Evolutionary conservation across 2,113 vertebrate genomes (phyloP).

Genomic region (Gymnarchus niloticus): DNA sequence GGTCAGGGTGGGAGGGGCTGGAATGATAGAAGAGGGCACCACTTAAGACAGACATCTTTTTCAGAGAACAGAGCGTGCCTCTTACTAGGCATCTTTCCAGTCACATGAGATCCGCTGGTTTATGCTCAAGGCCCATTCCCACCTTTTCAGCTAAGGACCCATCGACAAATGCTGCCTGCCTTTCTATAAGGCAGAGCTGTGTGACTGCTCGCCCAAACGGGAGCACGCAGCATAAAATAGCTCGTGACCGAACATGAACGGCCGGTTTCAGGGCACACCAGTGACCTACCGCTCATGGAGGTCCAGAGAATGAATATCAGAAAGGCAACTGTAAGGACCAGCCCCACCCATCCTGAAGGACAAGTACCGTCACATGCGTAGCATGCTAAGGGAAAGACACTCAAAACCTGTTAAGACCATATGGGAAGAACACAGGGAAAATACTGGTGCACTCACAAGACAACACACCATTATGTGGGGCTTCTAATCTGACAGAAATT

Average conservation of each 20-base stretch:
- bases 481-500: constrained; percentile 37
- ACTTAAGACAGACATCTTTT: background rate
- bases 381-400: background rate
- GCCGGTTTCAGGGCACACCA: background rate
- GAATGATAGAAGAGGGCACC: background rate
- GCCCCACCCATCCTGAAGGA: background rate
- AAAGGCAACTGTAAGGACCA: background rate
- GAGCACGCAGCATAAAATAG: background rate
- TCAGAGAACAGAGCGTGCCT: background rate
- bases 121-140: background rate
- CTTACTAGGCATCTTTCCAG: background rate
- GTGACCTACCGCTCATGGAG: background rate
- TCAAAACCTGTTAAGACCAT: background rate
- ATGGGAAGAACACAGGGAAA: background rate
- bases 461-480: constrained; percentile 47
- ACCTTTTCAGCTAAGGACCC: background rate
- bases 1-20: background rate
- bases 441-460: background rate
- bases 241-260: background rate
- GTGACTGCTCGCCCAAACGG: background rate
- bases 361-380: background rate
- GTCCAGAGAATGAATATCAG: background rate
- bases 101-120: background rate
- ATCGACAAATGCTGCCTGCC: background rate
- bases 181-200: background rate